Evolutionary conservation across 2,797 vertebrate species (phyloP), one percentile per base, ranked within the genome.

Genomic region (Sebastes dallii): DNA sequence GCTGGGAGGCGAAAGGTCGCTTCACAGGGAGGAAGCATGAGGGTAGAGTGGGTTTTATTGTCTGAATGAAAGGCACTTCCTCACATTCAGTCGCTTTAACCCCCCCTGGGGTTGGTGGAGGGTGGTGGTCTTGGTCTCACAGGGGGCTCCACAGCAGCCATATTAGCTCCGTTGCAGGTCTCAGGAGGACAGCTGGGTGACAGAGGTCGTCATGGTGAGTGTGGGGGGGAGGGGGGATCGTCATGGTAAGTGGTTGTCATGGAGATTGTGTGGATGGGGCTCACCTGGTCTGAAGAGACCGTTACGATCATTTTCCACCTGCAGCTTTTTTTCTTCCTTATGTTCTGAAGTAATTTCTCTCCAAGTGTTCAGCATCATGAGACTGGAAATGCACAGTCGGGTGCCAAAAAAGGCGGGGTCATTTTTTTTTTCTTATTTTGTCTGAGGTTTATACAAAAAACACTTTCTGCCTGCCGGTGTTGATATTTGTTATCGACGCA

Each of bases 91-190:
- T 52, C 39, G 65, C 70, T 77, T 77, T 79, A 86, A 72, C 68
- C 77, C 70, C 77, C 16, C 42, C 42, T 9, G 18, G 8, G 39
- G 77, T 39, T 39, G 66, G 5, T 56, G 82, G 69, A 67, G 25
- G 71, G 66, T 67, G 80, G 71, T 75, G 78, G 59, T 78, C 78
- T 69, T 29, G 10, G 70, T 75, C 69, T 84, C 52, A 20, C 22
- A 16, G 72, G 39, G 81, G 29, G 61, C 58, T 82, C 75, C 16
- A 22, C 74, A 56, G 84, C 86, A 72, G 87, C 87, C 66, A 81
- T 79, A 80, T 91, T 91, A 91, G 89, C 82, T 82, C 76, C 0
- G n/a, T 86, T 77, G 77, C 81, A 86, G 89, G 90, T 81, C 91
- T 79, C 76, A 14, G 74, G 87, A 88, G 86, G 74, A 85, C 81